phyloP scores from a whole-genome alignment of 2,888 invertebrate genomes.

The Pyralis farinalis region DNA sequence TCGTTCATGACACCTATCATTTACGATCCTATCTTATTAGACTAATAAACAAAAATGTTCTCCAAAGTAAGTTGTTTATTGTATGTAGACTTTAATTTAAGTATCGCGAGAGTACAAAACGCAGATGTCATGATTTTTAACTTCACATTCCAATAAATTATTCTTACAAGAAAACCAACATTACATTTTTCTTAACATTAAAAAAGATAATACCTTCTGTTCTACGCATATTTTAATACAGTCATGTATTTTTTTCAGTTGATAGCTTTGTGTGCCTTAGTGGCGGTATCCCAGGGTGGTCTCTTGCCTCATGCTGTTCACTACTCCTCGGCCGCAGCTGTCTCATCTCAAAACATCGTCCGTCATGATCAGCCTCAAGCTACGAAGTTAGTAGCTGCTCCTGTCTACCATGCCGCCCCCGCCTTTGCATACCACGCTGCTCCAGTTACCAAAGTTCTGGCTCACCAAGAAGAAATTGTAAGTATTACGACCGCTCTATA shows the following conservation, averaged over 20 bases:
- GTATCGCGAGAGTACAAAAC: background rate
- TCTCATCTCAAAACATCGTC: conserved; percentile 54
- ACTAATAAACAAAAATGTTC: conserved; percentile 4
- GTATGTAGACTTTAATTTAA: background rate
- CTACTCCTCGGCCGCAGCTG: conserved; percentile 44
- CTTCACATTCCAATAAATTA: background rate
- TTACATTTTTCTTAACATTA: too few relatives aligned
- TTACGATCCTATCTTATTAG: background rate
- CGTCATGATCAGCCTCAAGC: conserved; percentile 51
- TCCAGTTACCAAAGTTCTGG: conserved; percentile 31
- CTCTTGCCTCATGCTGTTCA: conserved; percentile 33
- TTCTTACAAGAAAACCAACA: background rate
- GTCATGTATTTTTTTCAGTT: conserved; percentile 11
- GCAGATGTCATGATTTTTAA: background rate
- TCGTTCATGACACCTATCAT: background rate
- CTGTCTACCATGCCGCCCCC: conserved; percentile 28
- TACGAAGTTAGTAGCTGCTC: conserved; percentile 29
- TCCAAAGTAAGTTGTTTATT: conserved; percentile 15
- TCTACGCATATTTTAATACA: background rate
- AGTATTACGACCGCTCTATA: conserved; percentile 1
- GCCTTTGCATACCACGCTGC: conserved; percentile 14
- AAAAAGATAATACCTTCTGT: too few relatives aligned
- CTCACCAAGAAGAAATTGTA: conserved; percentile 27
- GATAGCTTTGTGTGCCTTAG: conserved; percentile 29
- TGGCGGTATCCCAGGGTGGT: conserved; percentile 24